Evolutionary conservation across 2,888 invertebrate genomes (phyloP).

Genomic region (Microplitis deprimator): DNA sequence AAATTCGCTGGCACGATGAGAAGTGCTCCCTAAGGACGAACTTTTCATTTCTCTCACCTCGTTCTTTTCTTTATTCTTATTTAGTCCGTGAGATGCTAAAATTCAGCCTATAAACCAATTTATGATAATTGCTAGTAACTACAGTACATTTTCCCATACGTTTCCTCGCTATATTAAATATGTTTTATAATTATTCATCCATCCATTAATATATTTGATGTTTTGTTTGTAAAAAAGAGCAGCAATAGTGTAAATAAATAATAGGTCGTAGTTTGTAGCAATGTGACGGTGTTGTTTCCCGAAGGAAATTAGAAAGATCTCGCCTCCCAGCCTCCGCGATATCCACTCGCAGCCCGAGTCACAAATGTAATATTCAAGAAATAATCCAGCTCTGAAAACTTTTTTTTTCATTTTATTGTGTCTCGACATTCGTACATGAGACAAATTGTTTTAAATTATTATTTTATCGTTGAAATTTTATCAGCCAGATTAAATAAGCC

Average conservation of each 20-base stretch:
- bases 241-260: slow-evolving; percentile 55
- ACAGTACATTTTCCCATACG: too few relatives aligned
- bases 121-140: too few relatives aligned
- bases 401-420: slow-evolving; percentile 27
- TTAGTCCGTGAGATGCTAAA: background rate
- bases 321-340: slow-evolving; percentile 44
- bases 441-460: slow-evolving; percentile 29
- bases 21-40: slow-evolving; percentile 25
- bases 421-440: slow-evolving; percentile 25
- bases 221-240: background rate
- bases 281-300: slow-evolving; percentile 68
- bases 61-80: slow-evolving; percentile 23
- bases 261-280: slow-evolving; percentile 61
- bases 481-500: background rate
- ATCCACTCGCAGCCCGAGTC: slow-evolving; percentile 60
- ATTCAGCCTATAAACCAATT: background rate
- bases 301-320: slow-evolving; percentile 70
- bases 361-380: slow-evolving; percentile 71
- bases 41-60: slow-evolving; percentile 13
- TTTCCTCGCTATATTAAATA: too few relatives aligned
- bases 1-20: slow-evolving; percentile 22
- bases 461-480: slow-evolving; percentile 33
- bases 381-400: slow-evolving; percentile 61
- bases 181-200: background rate
- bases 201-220: background rate